Conservation (phyloP, 2,113 vertebrate species). For the Mesitornis unicolor region DNA sequence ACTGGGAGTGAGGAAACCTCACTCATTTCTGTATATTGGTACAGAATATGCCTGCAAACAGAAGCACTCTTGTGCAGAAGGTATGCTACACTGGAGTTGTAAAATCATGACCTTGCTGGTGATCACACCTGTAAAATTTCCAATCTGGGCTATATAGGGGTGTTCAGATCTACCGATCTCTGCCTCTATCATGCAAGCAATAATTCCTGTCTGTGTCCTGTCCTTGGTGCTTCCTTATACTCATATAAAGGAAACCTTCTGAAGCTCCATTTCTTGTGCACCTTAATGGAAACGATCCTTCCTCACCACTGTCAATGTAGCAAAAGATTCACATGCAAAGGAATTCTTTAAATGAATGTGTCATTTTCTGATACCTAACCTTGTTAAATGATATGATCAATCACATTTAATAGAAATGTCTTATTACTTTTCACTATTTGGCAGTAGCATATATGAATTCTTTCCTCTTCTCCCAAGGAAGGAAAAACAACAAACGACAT, state of each 20-base stretch:
- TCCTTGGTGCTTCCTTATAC: not conserved
- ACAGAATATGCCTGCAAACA: accelerated
- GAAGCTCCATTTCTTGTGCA: not conserved
- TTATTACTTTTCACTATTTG: not conserved
- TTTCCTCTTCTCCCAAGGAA: not conserved
- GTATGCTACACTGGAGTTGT: not conserved
- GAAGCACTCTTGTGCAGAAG: not conserved
- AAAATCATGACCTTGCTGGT: not conserved
- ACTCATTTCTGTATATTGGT: not conserved
- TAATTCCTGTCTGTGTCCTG: not conserved
- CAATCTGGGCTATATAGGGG: accelerated
- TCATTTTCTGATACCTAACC: not conserved
- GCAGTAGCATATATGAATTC: not conserved
- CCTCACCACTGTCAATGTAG: not conserved
- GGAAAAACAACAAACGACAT: not conserved
- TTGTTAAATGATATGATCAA: not conserved
- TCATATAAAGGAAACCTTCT: not conserved
- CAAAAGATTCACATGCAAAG: not conserved
- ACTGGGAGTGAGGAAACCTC: not conserved
- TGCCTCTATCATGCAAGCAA: not conserved
- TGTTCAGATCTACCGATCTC: not conserved
- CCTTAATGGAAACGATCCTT: not conserved
- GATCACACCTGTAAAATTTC: not conserved
- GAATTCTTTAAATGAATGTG: not conserved
- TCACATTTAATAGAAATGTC: not conserved